Evolutionary conservation across 2,113 vertebrate genomes (phyloP), one percentile per base, ranked within the genome.

Genomic region (Oenanthe melanoleuca): DNA sequence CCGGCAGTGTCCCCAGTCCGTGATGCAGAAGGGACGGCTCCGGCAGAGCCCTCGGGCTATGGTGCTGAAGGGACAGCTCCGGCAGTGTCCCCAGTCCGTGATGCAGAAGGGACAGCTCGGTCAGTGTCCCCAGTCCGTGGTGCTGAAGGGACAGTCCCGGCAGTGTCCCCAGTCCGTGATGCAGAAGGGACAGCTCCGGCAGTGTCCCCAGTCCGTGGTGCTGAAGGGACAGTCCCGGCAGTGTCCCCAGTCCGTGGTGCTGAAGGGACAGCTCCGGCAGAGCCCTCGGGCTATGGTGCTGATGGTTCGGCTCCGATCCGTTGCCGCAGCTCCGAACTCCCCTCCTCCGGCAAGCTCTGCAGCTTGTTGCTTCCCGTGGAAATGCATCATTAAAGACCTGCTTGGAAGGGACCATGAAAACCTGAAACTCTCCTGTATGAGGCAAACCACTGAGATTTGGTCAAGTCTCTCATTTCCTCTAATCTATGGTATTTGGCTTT

Each of bases 141-240:
- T 18, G 0, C 69, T 28, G 28, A 0, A 45, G 28, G 57, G 14
- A 23, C 49, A 56, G 19, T 14, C 28, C 29, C 3, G 5, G 9
- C 23, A 15, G 8, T 17, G 57, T 37, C 22, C 38, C 14, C 33
- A 4, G 3, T 37, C 1, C 7, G 0, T 7, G 34, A 55, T 9
- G 0, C 34, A 34, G 24, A 1, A 38, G 40, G 21, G 11, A 23
- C 49, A 44, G 6, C 11, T 22, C 56, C 14, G 3, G 25, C 17
- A 38, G 11, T 18, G 22, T 37, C 23, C 28, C 11, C 18, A 2
- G 1, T 22, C 2, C 6, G 0, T 16, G 42, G 19, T 16, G 0
- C n/a, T 64, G 33, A 0, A 63, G 33, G 21, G 11, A 13, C 22
- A 40, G 28, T 12, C n/a, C 44, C 4, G 5, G 34, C 44, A 26